phyloP scores from a whole-genome alignment of 2,888 invertebrate species.

The Dascillus cervinus region DNA sequence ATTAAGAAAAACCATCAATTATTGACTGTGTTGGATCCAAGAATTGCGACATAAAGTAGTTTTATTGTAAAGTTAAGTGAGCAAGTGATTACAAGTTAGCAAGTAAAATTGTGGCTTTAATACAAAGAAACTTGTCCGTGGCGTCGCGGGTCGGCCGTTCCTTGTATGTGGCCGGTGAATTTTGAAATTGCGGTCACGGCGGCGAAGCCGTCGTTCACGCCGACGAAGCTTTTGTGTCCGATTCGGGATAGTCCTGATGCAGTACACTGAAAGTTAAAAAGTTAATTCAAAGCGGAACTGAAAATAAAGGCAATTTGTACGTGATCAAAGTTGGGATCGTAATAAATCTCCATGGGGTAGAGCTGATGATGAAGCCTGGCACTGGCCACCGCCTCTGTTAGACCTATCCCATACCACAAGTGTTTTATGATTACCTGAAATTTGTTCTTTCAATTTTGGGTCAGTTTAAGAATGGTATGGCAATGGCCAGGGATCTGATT shows the following conservation, averaged over 20 bases:
- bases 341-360: background rate
- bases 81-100: too few species aligned
- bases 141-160: constrained; percentile 4
- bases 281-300: too few species aligned
- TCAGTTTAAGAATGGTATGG: too few species aligned
- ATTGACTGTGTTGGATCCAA: background rate
- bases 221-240: background rate
- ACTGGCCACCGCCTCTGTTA: background rate
- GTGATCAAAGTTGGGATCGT: background rate
- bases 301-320: too few species aligned
- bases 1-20: background rate
- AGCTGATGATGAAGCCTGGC: background rate
- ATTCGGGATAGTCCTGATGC: background rate
- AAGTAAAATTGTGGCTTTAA: too few species aligned
- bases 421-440: background rate
- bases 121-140: constrained; percentile 2
- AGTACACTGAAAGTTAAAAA: too few species aligned
- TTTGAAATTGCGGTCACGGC: constrained; percentile 3
- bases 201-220: background rate
- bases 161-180: background rate
- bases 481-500: too few species aligned
- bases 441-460: too few species aligned
- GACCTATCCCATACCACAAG: background rate
- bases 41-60: too few species aligned
- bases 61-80: too few species aligned